Conservation (phyloP, 2,888 invertebrate genomes). For the Myathropa florea region DNA sequence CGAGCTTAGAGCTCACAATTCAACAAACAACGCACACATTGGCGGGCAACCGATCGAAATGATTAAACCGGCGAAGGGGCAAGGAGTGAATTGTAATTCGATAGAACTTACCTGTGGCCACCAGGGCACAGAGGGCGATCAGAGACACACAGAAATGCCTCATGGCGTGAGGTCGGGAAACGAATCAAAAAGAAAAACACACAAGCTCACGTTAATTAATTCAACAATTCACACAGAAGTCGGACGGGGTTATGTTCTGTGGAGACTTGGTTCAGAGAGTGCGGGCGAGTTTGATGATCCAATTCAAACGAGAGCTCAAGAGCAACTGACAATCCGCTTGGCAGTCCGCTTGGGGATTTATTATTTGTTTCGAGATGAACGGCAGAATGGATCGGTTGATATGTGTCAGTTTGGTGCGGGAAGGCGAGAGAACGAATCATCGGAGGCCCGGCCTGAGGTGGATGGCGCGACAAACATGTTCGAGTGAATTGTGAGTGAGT, state of each 20-base stretch:
- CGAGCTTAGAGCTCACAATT: not conserved
- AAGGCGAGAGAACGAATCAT: not conserved
- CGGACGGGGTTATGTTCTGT: constrained; percentile 10
- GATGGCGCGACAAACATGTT: not conserved
- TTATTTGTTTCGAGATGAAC: constrained; percentile 16
- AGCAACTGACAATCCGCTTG: constrained; percentile 46
- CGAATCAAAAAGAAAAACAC: not conserved
- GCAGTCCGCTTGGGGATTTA: not conserved
- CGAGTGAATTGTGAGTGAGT: no score
- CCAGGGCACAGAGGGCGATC: constrained; percentile 36
- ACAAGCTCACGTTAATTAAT: not conserved
- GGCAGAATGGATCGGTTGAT: not conserved
- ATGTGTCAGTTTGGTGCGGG: constrained; percentile 27
- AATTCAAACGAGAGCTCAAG: constrained; percentile 44
- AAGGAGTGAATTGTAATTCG: not conserved
- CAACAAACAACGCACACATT: not conserved
- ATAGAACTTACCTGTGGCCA: constrained; percentile 40
- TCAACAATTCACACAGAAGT: constrained; percentile 7
- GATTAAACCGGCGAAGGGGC: not conserved
- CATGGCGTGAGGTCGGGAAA: constrained; percentile 17
- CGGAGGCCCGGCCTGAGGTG: constrained; percentile 3
- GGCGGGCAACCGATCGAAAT: constrained; percentile 8
- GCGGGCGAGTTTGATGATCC: constrained; percentile 7
- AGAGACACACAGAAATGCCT: constrained; percentile 39
- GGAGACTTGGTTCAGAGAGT: not conserved